phyloP scores from a whole-genome alignment of 37 sponge, comb jelly and placozoan species.

The Cladorhizidae sp. region DNA sequence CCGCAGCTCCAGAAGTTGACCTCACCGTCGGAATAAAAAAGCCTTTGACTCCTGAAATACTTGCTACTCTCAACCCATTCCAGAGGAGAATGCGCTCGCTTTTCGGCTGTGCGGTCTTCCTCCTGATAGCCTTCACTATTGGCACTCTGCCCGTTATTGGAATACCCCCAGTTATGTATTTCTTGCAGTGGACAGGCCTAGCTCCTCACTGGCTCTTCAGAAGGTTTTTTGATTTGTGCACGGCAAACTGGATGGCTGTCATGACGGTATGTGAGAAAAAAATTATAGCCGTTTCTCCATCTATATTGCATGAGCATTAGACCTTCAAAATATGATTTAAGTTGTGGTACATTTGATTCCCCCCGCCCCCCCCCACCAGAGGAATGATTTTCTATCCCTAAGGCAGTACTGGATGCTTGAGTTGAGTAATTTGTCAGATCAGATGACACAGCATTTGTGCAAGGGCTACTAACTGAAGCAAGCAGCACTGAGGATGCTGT shows the following conservation, averaged over 20 bases:
- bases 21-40: not conserved
- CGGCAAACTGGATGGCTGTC: conserved; percentile 11
- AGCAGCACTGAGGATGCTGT: no score
- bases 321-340: no score
- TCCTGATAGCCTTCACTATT: not conserved
- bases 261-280: conserved; percentile 30
- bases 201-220: not conserved
- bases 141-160: not conserved
- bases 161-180: not conserved
- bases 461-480: no score
- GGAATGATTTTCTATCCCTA: no score
- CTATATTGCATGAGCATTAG: no score
- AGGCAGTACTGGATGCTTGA: no score
- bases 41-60: not conserved
- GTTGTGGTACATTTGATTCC: no score
- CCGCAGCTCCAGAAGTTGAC: not conserved
- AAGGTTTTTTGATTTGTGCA: conserved; percentile 24
- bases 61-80: conserved; percentile 5
- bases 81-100: conserved; percentile 17
- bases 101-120: not conserved
- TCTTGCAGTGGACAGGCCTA: conserved; percentile 1
- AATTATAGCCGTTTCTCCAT: no score
- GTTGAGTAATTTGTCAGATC: no score
- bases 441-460: no score
- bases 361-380: no score